These are phyloP conservation scores for Liasis olivaceus DNA, from an alignment of 2,797 vertebrate species.

Conservation along the genomic window DNA sequence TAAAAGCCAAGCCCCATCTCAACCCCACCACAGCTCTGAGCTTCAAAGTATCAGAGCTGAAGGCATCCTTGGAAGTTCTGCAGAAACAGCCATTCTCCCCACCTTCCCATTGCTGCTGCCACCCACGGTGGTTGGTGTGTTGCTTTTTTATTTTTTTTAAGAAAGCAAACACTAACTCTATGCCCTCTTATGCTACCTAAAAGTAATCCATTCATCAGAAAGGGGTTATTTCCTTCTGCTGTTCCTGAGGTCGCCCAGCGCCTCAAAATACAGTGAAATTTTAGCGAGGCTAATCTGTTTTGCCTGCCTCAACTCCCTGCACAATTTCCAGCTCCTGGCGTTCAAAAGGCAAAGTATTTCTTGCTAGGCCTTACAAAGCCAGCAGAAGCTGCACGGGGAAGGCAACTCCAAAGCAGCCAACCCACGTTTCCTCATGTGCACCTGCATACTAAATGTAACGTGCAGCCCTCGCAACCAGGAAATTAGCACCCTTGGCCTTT, in stretches of 20 bases:
- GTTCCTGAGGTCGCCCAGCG: not conserved
- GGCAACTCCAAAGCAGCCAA: rapidly evolving
- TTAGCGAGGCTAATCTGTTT: not conserved
- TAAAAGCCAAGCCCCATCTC: not conserved
- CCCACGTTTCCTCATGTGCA: not conserved
- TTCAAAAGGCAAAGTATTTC: not conserved
- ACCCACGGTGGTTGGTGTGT: too few relatives aligned
- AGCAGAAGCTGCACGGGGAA: not conserved
- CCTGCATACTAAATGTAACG: not conserved
- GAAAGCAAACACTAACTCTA: not conserved
- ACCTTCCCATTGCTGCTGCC: not conserved
- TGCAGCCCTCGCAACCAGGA: rapidly evolving
- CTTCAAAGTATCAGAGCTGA: not conserved
- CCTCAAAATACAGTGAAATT: not conserved
- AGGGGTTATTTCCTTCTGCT: not conserved
- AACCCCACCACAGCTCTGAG: not conserved
- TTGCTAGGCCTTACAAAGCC: not conserved
- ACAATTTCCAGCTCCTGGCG: not conserved
- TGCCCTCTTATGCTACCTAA: not conserved
- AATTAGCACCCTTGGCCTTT: not conserved
- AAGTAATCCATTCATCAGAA: constrained; percentile 32
- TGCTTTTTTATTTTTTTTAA: too few relatives aligned
- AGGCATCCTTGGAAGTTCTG: not conserved
- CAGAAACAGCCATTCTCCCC: too few relatives aligned
- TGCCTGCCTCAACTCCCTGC: not conserved